phyloP scores from a whole-genome alignment of 2,888 invertebrate species.

The Agriopis marginaria region DNA sequence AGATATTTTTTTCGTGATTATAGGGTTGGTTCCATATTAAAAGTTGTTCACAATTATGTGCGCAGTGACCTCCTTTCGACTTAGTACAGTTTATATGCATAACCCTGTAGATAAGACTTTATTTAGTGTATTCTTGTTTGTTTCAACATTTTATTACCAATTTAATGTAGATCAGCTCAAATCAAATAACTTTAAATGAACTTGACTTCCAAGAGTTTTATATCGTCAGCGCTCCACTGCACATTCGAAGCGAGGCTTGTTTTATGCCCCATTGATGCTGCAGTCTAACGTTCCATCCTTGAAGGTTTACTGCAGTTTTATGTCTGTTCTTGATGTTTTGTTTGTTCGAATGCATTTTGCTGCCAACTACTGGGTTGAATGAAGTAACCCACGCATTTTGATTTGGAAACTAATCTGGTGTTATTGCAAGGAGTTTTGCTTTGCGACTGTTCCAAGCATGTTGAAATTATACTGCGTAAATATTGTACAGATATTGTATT shows the following conservation, averaged over 20 bases:
- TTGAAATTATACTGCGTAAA: background rate
- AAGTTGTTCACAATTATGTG: too few relatives aligned
- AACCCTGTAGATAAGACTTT: too few relatives aligned
- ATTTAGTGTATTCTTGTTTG: too few relatives aligned
- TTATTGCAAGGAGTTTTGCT: background rate
- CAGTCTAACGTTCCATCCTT: conserved; percentile 4
- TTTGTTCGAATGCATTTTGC: background rate
- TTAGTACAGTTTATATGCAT: too few relatives aligned
- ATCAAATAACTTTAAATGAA: conserved; percentile 16
- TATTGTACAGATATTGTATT: too few relatives aligned
- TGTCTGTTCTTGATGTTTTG: conserved; percentile 4
- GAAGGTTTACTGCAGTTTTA: conserved; percentile 18
- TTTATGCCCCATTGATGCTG: conserved; percentile 7
- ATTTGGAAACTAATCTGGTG: background rate
- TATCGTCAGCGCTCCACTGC: background rate
- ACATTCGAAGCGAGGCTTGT: background rate
- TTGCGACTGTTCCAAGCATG: background rate
- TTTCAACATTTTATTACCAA: background rate
- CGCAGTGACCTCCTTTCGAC: too few relatives aligned
- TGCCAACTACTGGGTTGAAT: conserved; percentile 4
- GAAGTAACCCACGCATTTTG: background rate
- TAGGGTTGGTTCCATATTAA: too few relatives aligned
- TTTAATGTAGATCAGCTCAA: background rate
- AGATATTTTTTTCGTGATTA: too few relatives aligned
- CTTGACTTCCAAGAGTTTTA: conserved; percentile 16